A percentile compares a stretch with the other conserved stretches of the same genome.
These are phyloP conservation scores for Colletes gigas DNA, from an alignment of 1,140 invertebrate species.

Conservation along the genomic window DNA sequence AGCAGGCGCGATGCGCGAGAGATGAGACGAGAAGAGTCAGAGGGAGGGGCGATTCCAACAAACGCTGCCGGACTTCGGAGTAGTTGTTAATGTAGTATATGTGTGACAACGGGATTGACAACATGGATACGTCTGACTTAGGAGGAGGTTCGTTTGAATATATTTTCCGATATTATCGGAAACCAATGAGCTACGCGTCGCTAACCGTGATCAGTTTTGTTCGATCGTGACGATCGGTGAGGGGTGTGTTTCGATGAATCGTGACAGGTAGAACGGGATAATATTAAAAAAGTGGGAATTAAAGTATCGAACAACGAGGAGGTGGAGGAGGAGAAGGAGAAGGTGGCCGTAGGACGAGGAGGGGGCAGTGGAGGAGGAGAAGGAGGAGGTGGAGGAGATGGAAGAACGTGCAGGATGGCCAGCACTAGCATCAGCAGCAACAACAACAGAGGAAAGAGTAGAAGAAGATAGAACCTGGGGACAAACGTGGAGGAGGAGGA, in stretches of 20 bases:
- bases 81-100: constrained; percentile 82
- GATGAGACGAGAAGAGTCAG: constrained; percentile 57
- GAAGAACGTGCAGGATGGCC: neutral
- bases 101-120: constrained; percentile 81
- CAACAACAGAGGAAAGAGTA: constrained; percentile 10
- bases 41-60: constrained; percentile 79
- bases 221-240: constrained; percentile 3
- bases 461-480: constrained; percentile 3
- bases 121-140: constrained; percentile 80
- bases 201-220: neutral
- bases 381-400: neutral
- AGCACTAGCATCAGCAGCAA: constrained; percentile 19
- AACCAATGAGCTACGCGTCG: constrained; percentile 15
- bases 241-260: constrained; percentile 10
- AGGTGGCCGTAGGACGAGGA: neutral
- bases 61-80: constrained; percentile 80
- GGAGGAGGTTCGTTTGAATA: constrained; percentile 79
- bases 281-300: constrained; percentile 25
- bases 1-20: constrained; percentile 57
- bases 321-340: neutral
- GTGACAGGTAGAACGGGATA: constrained; percentile 23
- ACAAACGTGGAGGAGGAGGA: constrained; percentile 22
- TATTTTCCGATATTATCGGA: constrained; percentile 61
- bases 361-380: neutral
- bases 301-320: constrained; percentile 15